Percentiles rank a stretch among this genome's conserved stretches.
phyloP scores from a whole-genome alignment of 2,113 vertebrate genomes.

The Scalopus aquaticus region DNA sequence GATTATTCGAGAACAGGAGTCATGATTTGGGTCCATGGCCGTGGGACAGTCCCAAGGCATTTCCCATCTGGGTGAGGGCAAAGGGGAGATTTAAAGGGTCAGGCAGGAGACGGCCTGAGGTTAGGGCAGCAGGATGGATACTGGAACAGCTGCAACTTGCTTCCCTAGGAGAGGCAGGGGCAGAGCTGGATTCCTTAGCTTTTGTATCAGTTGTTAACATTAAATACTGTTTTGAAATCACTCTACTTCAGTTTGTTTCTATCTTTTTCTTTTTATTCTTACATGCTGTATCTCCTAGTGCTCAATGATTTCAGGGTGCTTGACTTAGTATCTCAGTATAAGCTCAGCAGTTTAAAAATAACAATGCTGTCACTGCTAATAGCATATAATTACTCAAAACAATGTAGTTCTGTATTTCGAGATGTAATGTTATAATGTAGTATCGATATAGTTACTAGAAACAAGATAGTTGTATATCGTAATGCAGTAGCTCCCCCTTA shows the following conservation, averaged over 20 bases:
- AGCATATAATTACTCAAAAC: background rate
- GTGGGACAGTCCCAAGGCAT: too few relatives aligned
- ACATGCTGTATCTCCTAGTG: background rate
- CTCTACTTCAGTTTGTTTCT: background rate
- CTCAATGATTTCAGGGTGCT: background rate
- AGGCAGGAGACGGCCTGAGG: background rate
- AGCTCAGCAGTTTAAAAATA: background rate
- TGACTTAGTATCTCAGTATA: background rate
- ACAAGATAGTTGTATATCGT: too few relatives aligned
- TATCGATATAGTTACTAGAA: background rate
- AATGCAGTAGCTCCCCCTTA: too few relatives aligned
- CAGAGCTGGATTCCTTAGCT: background rate
- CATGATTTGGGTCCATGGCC: background rate
- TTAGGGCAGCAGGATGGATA: background rate
- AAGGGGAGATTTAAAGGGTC: background rate
- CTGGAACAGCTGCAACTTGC: background rate
- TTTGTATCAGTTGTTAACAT: background rate
- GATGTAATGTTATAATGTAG: background rate
- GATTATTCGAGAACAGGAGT: background rate
- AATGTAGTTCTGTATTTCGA: background rate
- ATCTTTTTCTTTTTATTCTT: background rate
- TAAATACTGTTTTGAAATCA: background rate
- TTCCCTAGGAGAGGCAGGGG: background rate
- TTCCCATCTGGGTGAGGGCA: background rate
- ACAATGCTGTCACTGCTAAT: background rate